phyloP scores from a whole-genome alignment of 2,113 vertebrate species.

The Oreamnos americanus region DNA sequence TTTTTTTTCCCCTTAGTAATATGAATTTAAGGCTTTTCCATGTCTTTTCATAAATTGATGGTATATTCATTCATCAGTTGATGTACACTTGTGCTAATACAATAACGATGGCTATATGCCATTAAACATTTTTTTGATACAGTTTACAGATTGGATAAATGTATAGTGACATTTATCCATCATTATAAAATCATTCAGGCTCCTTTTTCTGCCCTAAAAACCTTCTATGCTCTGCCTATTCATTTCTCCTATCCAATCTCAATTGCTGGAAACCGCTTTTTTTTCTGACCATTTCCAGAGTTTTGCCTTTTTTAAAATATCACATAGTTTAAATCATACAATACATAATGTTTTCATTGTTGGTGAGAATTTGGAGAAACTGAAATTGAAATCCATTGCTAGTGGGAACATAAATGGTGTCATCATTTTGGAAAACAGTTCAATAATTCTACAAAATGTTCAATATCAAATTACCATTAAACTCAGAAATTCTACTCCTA shows the following conservation, averaged over 20 bases:
- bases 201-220: background rate
- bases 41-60: background rate
- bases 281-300: background rate
- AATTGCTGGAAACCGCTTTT: background rate
- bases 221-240: background rate
- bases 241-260: background rate
- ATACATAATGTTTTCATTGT: background rate
- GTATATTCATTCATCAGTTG: background rate
- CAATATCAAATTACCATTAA: background rate
- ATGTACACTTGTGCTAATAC: background rate
- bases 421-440: background rate
- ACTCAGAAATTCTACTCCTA: background rate
- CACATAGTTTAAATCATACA: background rate
- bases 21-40: background rate
- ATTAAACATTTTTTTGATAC: background rate
- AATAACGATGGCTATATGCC: background rate
- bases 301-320: background rate
- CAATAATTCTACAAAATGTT: background rate
- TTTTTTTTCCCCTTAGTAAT: background rate
- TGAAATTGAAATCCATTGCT: background rate
- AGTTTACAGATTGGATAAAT: background rate
- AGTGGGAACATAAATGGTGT: background rate
- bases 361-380: background rate
- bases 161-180: background rate
- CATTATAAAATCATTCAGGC: background rate